These are phyloP conservation scores for Athripsodes cinereus DNA, from an alignment of 2,888 invertebrate species.

Conservation along the genomic window DNA sequence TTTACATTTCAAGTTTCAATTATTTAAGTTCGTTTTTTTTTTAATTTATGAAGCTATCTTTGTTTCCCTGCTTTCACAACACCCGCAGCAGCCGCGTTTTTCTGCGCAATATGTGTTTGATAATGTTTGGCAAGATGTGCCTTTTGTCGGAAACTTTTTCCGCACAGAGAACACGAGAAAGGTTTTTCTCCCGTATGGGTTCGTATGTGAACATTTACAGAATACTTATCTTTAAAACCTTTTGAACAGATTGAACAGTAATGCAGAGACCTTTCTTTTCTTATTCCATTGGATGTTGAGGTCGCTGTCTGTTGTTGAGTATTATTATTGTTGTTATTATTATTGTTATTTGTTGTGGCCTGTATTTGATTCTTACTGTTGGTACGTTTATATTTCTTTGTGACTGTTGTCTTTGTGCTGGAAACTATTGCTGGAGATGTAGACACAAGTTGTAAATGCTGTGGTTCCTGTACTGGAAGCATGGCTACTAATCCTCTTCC, in stretches of 20 bases:
- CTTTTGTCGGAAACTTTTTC: slow-evolving; percentile 88
- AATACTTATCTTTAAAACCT: slow-evolving; percentile 93
- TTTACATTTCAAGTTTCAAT: no score
- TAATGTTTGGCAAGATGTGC: slow-evolving; percentile 90
- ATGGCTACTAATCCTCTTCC: slow-evolving; percentile 46
- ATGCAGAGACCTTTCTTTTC: slow-evolving; percentile 83
- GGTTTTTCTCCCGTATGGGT: slow-evolving; percentile 99
- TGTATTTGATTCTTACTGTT: slow-evolving; percentile 48
- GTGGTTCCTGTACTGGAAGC: slow-evolving; percentile 43
- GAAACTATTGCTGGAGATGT: slow-evolving; percentile 57
- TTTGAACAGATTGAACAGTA: slow-evolving; percentile 91
- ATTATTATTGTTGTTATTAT: no score
- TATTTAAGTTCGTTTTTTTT: no score
- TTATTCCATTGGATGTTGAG: slow-evolving; percentile 63
- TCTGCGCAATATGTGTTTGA: slow-evolving; percentile 87
- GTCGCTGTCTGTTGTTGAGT: slow-evolving; percentile 45
- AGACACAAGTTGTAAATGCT: slow-evolving; percentile 48
- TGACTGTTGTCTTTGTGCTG: slow-evolving; percentile 52
- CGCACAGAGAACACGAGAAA: slow-evolving; percentile 90
- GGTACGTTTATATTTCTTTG: slow-evolving; percentile 68
- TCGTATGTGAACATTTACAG: slow-evolving; percentile 94
- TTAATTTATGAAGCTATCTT: slow-evolving; percentile 61
- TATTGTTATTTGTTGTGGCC: slow-evolving; percentile 27
- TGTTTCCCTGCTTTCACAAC: slow-evolving; percentile 50
- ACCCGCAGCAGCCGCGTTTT: slow-evolving; percentile 63